Evolutionary conservation across 2,113 vertebrate genomes (phyloP).

Genomic region (Terrapene triunguis): DNA sequence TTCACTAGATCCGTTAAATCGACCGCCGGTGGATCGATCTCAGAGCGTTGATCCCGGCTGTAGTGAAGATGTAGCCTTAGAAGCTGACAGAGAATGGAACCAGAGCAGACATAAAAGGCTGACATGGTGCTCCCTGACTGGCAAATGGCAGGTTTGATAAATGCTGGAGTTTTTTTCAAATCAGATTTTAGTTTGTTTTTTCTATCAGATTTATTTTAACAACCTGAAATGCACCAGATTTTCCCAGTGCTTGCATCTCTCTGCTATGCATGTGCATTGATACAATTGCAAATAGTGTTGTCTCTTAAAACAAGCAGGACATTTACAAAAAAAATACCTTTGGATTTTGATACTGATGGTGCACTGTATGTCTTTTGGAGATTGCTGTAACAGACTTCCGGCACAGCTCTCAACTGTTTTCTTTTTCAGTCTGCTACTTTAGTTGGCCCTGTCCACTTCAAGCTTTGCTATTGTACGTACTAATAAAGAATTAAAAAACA

Average conservation of each 20-base stretch:
- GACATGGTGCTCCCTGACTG: neutral
- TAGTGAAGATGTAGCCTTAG: neutral
- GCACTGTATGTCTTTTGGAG: neutral
- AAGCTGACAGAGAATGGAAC: neutral
- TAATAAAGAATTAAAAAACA: neutral
- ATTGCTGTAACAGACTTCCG: neutral
- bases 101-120: rapidly evolving
- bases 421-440: neutral
- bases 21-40: too few relatives aligned
- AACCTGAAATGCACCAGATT: neutral
- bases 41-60: too few relatives aligned
- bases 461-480: neutral
- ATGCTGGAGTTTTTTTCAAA: neutral
- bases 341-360: neutral
- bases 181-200: too few relatives aligned
- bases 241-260: neutral
- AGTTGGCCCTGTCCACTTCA: neutral
- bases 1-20: too few relatives aligned
- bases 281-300: neutral
- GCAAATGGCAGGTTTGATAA: rapidly evolving
- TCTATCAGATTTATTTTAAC: neutral
- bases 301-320: rapidly evolving
- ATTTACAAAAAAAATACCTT: neutral
- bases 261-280: neutral
- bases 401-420: neutral